These are phyloP conservation scores for Exephanes ischioxanthus DNA, from an alignment of 2,888 invertebrate species.

Conservation along the genomic window DNA sequence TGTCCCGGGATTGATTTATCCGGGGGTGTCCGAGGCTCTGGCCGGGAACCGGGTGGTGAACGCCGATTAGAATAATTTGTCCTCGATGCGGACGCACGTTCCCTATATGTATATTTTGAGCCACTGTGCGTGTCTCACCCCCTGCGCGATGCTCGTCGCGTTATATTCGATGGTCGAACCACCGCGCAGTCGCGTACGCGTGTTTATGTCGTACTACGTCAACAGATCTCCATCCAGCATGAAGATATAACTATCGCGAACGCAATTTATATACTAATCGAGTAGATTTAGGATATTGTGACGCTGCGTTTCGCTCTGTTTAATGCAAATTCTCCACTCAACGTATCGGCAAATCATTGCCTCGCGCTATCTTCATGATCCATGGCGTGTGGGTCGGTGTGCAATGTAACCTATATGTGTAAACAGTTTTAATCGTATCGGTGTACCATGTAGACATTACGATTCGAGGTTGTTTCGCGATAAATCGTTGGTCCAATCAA, in stretches of 20 bases:
- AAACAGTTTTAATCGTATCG: slow-evolving; percentile 1
- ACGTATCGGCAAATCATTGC: slow-evolving; percentile 31
- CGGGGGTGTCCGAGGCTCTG: slow-evolving; percentile 57
- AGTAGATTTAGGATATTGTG: slow-evolving; percentile 32
- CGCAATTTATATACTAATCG: slow-evolving; percentile 48
- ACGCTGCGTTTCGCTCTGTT: neutral
- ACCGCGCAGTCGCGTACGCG: slow-evolving; percentile 39
- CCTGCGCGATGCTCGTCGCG: neutral
- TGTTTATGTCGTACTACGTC: slow-evolving; percentile 57
- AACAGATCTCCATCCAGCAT: slow-evolving; percentile 50
- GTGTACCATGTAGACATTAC: neutral
- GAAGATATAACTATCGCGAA: slow-evolving; percentile 48
- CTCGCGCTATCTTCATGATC: slow-evolving; percentile 25
- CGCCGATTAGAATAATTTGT: slow-evolving; percentile 67
- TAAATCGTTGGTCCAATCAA: neutral
- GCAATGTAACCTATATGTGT: neutral
- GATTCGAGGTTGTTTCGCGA: neutral
- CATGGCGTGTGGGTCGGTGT: slow-evolving; percentile 16
- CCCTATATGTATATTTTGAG: neutral
- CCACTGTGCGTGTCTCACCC: neutral
- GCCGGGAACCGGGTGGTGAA: slow-evolving; percentile 58
- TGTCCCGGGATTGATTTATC: slow-evolving; percentile 69
- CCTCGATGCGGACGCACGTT: slow-evolving; percentile 38
- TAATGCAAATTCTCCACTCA: slow-evolving; percentile 44
- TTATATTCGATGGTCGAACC: slow-evolving; percentile 56